Percentiles rank a stretch among this genome's conserved stretches.
Conservation (phyloP, 2,113 vertebrate genomes). For the Dicentrarchus labrax region DNA sequence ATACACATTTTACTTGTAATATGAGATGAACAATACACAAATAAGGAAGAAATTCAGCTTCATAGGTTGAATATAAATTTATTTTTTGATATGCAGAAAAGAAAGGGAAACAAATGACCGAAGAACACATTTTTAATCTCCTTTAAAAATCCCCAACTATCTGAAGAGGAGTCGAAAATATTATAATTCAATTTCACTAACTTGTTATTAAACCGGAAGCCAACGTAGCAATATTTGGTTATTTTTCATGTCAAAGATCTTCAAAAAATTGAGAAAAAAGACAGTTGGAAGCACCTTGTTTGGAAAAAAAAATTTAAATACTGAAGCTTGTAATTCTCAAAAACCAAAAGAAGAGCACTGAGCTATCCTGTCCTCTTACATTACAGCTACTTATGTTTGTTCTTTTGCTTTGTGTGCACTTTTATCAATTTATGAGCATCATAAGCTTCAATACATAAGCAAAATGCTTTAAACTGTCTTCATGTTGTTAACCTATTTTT, state of each 20-base stretch:
- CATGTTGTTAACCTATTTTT: not conserved
- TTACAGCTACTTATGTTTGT: not conserved
- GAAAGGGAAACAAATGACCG: not conserved
- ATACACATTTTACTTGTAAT: not conserved
- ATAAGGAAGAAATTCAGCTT: not conserved
- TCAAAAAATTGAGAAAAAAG: not conserved
- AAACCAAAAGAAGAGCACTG: not conserved
- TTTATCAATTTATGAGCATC: constrained; percentile 11
- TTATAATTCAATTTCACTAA: not conserved
- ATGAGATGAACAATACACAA: not conserved
- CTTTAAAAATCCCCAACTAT: not conserved
- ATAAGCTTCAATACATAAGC: not conserved
- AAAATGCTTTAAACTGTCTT: not conserved
- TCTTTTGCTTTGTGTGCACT: not conserved
- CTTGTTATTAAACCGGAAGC: not conserved
- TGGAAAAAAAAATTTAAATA: not conserved
- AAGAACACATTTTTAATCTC: not conserved
- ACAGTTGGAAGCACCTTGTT: not conserved
- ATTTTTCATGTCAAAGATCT: not conserved
- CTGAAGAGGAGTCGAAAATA: not conserved
- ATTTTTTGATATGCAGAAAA: constrained; percentile 18
- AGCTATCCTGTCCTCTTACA: not conserved
- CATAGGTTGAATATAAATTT: constrained; percentile 21
- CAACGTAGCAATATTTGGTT: not conserved
- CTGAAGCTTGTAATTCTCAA: not conserved